A percentile compares a stretch with the other conserved stretches of the same genome.
phyloP scores from a whole-genome alignment of 1,140 invertebrate genomes.

The Hyphantria cunea region DNA sequence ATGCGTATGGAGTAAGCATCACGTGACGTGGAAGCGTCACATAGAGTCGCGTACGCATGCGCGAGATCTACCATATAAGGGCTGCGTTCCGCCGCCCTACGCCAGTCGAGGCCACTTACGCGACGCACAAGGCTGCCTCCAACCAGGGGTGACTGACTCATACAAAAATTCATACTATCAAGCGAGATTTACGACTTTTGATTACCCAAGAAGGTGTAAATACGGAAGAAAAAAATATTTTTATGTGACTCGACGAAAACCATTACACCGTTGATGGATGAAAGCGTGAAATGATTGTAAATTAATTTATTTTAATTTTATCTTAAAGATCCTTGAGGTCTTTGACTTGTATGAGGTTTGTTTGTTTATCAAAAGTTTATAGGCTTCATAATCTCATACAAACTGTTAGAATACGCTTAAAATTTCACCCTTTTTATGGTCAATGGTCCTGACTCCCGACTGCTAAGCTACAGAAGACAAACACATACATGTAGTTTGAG shows the following conservation, averaged over 20 bases:
- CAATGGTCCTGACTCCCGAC: no score
- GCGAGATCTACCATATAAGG: slow-evolving; percentile 52
- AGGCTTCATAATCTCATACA: no score
- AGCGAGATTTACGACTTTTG: slow-evolving; percentile 50
- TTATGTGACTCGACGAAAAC: slow-evolving; percentile 25
- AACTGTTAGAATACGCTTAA: no score
- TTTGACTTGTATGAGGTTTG: slow-evolving; percentile 12
- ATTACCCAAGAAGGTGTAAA: slow-evolving; percentile 40
- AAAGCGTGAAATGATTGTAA: slow-evolving; percentile 23
- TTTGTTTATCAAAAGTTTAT: slow-evolving; percentile 8
- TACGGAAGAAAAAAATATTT: slow-evolving; percentile 45
- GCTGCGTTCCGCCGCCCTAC: slow-evolving; percentile 40
- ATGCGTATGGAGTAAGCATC: slow-evolving; percentile 45
- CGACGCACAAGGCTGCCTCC: slow-evolving; percentile 45
- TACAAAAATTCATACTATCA: slow-evolving; percentile 52
- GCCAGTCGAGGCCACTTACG: slow-evolving; percentile 38
- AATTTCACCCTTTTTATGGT: no score
- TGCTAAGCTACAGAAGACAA: no score
- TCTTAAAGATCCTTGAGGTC: slow-evolving; percentile 19
- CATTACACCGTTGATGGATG: slow-evolving; percentile 29
- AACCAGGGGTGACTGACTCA: slow-evolving; percentile 62
- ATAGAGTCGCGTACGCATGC: slow-evolving; percentile 26
- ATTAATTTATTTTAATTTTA: slow-evolving; percentile 23
- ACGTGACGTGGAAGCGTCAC: slow-evolving; percentile 49
- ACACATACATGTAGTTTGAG: no score